phyloP scores from a whole-genome alignment of 1,140 invertebrate genomes.

The Leguminivora glycinivorella region DNA sequence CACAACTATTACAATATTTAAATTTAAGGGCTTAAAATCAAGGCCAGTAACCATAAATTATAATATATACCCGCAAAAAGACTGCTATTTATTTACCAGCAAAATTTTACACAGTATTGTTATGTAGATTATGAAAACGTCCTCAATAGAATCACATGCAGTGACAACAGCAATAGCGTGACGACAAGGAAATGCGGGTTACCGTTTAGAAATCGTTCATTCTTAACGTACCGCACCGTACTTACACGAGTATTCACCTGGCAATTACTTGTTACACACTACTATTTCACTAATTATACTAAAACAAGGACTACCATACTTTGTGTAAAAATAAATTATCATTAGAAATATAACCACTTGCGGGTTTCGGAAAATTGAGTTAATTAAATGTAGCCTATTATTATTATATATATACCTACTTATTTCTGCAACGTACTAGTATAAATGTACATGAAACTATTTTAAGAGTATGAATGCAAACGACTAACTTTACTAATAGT shows the following conservation, averaged over 20 bases:
- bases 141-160: slow-evolving; percentile 21
- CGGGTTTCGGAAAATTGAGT: background rate
- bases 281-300: background rate
- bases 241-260: slow-evolving; percentile 7
- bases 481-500: too few relatives aligned
- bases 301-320: background rate
- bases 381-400: background rate
- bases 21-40: too few relatives aligned
- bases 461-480: too few relatives aligned
- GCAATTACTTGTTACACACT: background rate
- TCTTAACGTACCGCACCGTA: slow-evolving; percentile 27
- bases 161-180: slow-evolving; percentile 40
- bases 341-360: background rate
- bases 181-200: slow-evolving; percentile 49
- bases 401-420: background rate
- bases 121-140: background rate
- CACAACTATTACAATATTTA: too few relatives aligned
- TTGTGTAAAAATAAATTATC: background rate
- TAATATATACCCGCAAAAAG: background rate
- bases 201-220: slow-evolving; percentile 51
- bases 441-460: too few relatives aligned
- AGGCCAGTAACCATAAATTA: too few relatives aligned
- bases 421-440: too few relatives aligned
- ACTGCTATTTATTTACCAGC: background rate
- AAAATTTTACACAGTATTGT: background rate